Evolutionary conservation across 2,797 vertebrate genomes (phyloP).

Genomic region (Sebastiscus tertius): DNA sequence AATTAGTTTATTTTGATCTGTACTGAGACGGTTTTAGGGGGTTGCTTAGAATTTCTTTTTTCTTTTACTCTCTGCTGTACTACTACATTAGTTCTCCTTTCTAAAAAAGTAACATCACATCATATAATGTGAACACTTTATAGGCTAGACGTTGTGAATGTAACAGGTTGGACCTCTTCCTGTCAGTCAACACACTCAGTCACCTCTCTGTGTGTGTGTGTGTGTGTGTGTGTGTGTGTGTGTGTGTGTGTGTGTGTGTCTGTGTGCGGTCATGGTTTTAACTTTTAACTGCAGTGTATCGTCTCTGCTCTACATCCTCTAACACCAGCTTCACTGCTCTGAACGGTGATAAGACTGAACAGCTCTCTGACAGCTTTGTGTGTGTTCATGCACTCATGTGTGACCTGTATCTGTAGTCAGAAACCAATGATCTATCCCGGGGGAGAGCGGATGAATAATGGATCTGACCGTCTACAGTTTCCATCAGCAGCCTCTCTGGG

Average conservation of each 20-base stretch:
- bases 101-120: too few relatives aligned
- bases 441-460: slow-evolving; percentile 50
- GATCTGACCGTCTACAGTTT: slow-evolving; percentile 41
- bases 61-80: too few relatives aligned
- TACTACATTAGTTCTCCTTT: too few relatives aligned
- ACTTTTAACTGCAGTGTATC: slow-evolving; percentile 8
- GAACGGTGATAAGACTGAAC: slow-evolving; percentile 29
- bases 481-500: slow-evolving; percentile 36
- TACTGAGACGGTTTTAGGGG: too few relatives aligned
- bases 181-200: too few relatives aligned
- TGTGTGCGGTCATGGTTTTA: slow-evolving; percentile 19
- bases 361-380: slow-evolving; percentile 21
- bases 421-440: slow-evolving; percentile 37
- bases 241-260: background rate
- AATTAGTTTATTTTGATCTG: too few relatives aligned
- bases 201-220: too few relatives aligned
- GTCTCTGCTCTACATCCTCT: slow-evolving; percentile 29
- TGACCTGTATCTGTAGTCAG: slow-evolving; percentile 38
- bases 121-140: too few relatives aligned
- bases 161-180: too few relatives aligned
- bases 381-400: slow-evolving; percentile 33
- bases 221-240: too few relatives aligned
- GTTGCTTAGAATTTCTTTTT: too few relatives aligned
- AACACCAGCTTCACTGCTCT: slow-evolving; percentile 25
- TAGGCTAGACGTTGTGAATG: too few relatives aligned